A percentile compares a stretch with the other conserved stretches of the same genome.
Conservation (phyloP, 2,888 invertebrate species). For the Ornithoptera alexandrae region DNA sequence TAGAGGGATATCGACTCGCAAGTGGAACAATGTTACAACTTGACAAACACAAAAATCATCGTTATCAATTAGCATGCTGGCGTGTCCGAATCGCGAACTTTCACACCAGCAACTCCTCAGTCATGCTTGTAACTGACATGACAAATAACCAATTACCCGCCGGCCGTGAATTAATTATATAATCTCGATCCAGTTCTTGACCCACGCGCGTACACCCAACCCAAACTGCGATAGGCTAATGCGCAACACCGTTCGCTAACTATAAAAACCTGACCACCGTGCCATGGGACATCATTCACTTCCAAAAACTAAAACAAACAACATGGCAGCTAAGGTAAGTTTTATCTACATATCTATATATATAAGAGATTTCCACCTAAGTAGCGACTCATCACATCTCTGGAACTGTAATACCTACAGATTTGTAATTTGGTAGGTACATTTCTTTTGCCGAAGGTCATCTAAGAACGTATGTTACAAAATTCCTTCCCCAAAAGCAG, state of each 20-base stretch:
- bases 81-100: conserved; percentile 19
- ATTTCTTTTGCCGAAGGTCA: no score
- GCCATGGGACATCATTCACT: conserved; percentile 51
- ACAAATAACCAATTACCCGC: conserved; percentile 26
- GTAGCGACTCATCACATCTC: no score
- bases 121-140: conserved; percentile 8
- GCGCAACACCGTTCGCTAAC: conserved; percentile 30
- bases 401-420: no score
- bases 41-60: background rate
- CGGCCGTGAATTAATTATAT: conserved; percentile 40
- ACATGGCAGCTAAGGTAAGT: conserved; percentile 73
- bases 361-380: no score
- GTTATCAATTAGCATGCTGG: conserved; percentile 2
- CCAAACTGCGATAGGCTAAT: conserved; percentile 31
- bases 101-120: conserved; percentile 9
- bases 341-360: conserved; percentile 5
- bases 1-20: background rate
- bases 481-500: no score
- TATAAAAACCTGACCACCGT: conserved; percentile 57
- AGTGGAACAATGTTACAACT: background rate
- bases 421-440: no score
- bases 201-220: conserved; percentile 29
- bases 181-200: conserved; percentile 48
- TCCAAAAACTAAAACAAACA: conserved; percentile 52
- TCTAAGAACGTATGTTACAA: no score